phyloP scores from a whole-genome alignment of 2,797 vertebrate genomes.

The Lophotriccus pileatus region DNA sequence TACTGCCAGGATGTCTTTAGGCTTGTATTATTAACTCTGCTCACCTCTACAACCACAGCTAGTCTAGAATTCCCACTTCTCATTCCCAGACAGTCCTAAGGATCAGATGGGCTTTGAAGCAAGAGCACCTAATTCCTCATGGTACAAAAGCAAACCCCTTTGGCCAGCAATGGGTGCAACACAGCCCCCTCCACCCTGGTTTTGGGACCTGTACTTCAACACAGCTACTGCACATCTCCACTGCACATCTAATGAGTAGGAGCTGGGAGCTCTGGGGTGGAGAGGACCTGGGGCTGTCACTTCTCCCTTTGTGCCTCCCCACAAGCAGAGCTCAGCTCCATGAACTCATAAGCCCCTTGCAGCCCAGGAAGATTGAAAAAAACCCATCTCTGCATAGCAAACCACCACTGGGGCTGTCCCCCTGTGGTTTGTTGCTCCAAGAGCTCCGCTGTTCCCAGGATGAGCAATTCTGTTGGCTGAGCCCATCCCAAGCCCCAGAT shows the following conservation, averaged over 20 bases:
- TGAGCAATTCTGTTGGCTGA: neutral
- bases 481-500: neutral
- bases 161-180: neutral
- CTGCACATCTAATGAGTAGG: neutral
- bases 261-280: neutral
- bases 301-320: neutral
- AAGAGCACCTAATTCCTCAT: neutral
- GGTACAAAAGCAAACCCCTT: neutral
- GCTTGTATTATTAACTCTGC: neutral
- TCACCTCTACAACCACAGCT: neutral
- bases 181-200: too few species aligned
- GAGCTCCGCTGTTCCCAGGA: neutral
- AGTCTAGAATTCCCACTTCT: fast-evolving
- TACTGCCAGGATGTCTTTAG: neutral
- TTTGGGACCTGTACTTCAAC: neutral
- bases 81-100: neutral
- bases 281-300: neutral
- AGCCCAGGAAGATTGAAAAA: neutral
- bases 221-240: neutral
- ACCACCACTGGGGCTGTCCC: neutral
- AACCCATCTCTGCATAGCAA: neutral
- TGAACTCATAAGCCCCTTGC: neutral
- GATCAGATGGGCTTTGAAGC: neutral
- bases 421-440: neutral
- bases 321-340: neutral